Conservation (phyloP, 2,888 invertebrate genomes). For the Hymenopus coronatus region DNA sequence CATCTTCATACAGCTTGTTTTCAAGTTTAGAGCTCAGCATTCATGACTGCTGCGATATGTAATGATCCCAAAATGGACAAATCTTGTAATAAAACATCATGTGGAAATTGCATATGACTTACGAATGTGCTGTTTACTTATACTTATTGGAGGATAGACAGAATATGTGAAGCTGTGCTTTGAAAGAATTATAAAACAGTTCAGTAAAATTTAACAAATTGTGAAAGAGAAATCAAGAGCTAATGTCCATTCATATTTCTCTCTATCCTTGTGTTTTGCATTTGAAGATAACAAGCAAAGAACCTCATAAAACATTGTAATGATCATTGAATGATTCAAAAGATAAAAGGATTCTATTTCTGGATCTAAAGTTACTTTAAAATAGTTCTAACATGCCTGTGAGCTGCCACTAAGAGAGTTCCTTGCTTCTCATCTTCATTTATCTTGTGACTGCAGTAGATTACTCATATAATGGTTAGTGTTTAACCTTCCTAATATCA, state of each 20-base stretch:
- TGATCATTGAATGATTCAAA: background rate
- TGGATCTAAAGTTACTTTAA: background rate
- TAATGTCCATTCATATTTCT: background rate
- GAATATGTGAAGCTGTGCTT: background rate
- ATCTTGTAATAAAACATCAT: background rate
- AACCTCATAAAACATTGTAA: background rate
- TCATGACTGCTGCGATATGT: too few species aligned
- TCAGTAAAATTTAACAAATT: background rate
- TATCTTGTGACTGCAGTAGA: background rate
- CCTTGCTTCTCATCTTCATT: background rate
- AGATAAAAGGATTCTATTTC: background rate
- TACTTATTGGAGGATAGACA: background rate
- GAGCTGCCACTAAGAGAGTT: background rate
- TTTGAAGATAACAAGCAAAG: background rate
- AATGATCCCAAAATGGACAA: background rate
- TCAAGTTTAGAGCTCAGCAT: too few species aligned
- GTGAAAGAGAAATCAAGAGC: background rate
- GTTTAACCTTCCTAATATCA: background rate
- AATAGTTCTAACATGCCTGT: background rate
- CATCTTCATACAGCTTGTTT: too few species aligned
- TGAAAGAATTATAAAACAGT: background rate
- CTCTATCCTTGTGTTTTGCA: background rate
- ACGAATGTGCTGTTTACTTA: background rate
- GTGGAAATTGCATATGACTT: background rate
- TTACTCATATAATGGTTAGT: background rate